Percentiles rank a stretch among this genome's conserved stretches.
phyloP scores from a whole-genome alignment of 1,140 invertebrate species.

The Theocolax elegans region DNA sequence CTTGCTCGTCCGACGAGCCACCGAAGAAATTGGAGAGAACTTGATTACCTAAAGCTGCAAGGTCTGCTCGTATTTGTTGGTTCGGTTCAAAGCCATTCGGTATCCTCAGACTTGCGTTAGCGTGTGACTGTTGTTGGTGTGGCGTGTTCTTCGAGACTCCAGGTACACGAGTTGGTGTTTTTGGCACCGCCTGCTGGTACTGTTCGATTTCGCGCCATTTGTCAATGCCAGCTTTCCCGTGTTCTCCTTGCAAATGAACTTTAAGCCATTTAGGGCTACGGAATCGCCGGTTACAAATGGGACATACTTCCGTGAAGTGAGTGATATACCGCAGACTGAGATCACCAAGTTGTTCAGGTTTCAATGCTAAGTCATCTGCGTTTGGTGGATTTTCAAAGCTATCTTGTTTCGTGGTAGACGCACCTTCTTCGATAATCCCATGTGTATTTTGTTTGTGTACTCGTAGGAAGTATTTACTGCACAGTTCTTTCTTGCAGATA shows the following conservation, averaged over 20 bases:
- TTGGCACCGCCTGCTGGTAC: constrained; percentile 51
- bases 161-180: constrained; percentile 38
- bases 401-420: constrained; percentile 56
- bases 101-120: constrained; percentile 71
- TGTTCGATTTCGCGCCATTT: constrained; percentile 76
- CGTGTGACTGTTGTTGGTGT: constrained; percentile 48
- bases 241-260: constrained; percentile 88
- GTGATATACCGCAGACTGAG: constrained; percentile 74
- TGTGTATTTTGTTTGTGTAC: constrained; percentile 99
- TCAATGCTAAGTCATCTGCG: constrained; percentile 67
- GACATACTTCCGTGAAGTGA: constrained; percentile 83
- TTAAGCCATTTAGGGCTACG: constrained; percentile 90
- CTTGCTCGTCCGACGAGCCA: constrained; percentile 64
- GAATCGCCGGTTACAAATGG: constrained; percentile 88
- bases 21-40: constrained; percentile 73
- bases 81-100: constrained; percentile 69
- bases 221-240: constrained; percentile 79
- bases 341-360: constrained; percentile 70
- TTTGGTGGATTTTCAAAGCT: constrained; percentile 47
- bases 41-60: constrained; percentile 64
- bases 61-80: constrained; percentile 53
- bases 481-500: constrained; percentile 96
- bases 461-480: constrained; percentile 96
- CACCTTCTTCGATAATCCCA: constrained; percentile 84
- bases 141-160: constrained; percentile 46